Evolutionary conservation across 2,113 vertebrate genomes (phyloP), one percentile per base, ranked within the genome.

Genomic region (Chaetodon auriga): DNA sequence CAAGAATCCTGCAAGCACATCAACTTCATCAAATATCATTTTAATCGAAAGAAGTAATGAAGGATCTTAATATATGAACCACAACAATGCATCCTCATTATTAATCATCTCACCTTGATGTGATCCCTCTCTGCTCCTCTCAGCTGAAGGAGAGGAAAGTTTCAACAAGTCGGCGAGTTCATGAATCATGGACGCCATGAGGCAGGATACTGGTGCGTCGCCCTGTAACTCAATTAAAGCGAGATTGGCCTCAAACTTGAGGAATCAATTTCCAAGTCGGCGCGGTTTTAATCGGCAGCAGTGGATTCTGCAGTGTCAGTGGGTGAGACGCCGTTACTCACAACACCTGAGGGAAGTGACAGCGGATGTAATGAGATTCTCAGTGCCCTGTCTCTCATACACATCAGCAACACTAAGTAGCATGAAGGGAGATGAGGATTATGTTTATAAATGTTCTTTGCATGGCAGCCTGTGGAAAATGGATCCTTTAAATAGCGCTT

Each of bases 191-290:
- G 71, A 85, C 14, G 54, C 55, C 60, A 64, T 6, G 46, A 72
- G 74, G 75, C 46, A 64, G 73, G 78, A 84, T 85, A 86, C 83
- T 84, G 66, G 92, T 82, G 80, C 21, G 21, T 43, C 41, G 46
- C 62, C 57, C 87, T 75, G 78, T 90, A 88, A 90, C 87, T 90
- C 85, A 94, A 90, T 94, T 93, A 92, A 88, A 51, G 72, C 57
- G 4, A 46, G 80, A 80, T 64, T 30, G 55, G 60, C 73, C 25
- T n/a, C 79, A 88, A 84, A 91, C 78, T 70, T 78, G 65, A 83
- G 54, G 82, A 89, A 94, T 94, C 75, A 91, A 91, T 92, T 89
- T 90, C 62, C 76, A 78, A 77, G 80, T 87, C 69, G 1, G 45
- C 72, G 77, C 3, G 0, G 75, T 88, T 92, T 90, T 82, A 89